Evolutionary conservation across 2,888 invertebrate genomes (phyloP), one percentile per base, ranked within the genome.

Genomic region (Cactoblastis cactorum): DNA sequence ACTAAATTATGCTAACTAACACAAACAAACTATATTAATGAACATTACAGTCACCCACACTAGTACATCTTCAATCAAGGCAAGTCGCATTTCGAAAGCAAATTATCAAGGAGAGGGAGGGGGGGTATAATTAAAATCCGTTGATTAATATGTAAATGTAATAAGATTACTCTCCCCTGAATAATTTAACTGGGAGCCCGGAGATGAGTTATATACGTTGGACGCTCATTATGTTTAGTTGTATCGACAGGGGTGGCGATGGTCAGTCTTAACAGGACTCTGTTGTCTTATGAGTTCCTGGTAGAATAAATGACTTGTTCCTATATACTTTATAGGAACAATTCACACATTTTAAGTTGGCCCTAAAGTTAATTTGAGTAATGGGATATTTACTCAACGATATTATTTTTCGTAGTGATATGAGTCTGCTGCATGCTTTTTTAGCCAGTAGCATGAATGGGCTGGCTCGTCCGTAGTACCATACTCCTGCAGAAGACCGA

Each of bases 141-240:
- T 96, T 96, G 96, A 96, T 96, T 96, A 96, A 96, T 96, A 96
- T 96, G 96, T 96, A 96, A 96, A 96, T 96, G 96, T 96, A 96
- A 96, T 96, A 96, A 96, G 96, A 96, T 96, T 96, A 96, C 95
- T 95, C 95, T 95, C 94, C 94, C 94, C 92, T 94, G 94, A 95
- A 95, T 94, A 94, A 93, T 93, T 91, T 86, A 86, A 78, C 75
- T 77, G 80, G 80, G 78, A 72, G 72, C 75, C 69, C 72, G 74
- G 82, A 83, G 85, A 84, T 90, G 85, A 84, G 86, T 90, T 91
- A 90, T 83, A 80, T 68, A 69, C 71, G 80, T 76, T 71, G 80
- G 82, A 77, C 83, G 78, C 82, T 86, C 80, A 83, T 84, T 86
- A 87, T 75, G 63, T 62, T 62, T 67, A 67, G 65, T 71, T 78